Evolutionary conservation across 1,140 invertebrate genomes (phyloP), one percentile per base, ranked within the genome.

Genomic region (Pantala flavescens): DNA sequence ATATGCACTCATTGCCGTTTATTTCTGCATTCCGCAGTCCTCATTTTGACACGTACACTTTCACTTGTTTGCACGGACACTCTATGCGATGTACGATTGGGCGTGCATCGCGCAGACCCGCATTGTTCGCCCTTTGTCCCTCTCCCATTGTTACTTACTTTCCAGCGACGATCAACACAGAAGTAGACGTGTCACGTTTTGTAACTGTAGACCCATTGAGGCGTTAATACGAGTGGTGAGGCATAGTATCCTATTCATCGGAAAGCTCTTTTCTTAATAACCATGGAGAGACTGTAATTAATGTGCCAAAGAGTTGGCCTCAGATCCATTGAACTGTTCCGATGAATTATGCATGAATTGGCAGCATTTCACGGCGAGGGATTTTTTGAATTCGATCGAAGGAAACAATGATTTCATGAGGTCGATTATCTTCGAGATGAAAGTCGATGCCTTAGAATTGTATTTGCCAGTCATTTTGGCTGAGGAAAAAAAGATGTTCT

Each of bases 321-420:
- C 3, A 16, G 49, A 63, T 63, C 14, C 49, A 63, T 63, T 63
- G 49, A 63, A 63, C n/a, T 21, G 12, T 63, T 63, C 49, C 3
- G 12, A 19, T 63, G 49, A 63, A 63, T 63, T 63, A 63, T 63
- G 49, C 49, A 63, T 63, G 49, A 63, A 63, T 63, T 63, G 49
- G 49, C 49, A 63, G 49, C n/a, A 63, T 63, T 63, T 63, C 49
- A 63, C 49, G 49, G 49, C 5, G 49, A 16, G 49, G 14, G 16
- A 63, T 36, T 36, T 36, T 36, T 36, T 9, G 28, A 36, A 5
- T 36, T 36, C 9, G 28, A 36, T 36, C 9, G 28, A 9, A 9
- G 28, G 28, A 36, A 36, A 36, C 28, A 36, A 36, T 36, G 28
- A 36, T 36, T 36, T 36, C 28, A 36, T 36, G 28, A 36, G 9